Conservation (phyloP, 1,140 invertebrate genomes). For the Diorhabda sublineata region DNA sequence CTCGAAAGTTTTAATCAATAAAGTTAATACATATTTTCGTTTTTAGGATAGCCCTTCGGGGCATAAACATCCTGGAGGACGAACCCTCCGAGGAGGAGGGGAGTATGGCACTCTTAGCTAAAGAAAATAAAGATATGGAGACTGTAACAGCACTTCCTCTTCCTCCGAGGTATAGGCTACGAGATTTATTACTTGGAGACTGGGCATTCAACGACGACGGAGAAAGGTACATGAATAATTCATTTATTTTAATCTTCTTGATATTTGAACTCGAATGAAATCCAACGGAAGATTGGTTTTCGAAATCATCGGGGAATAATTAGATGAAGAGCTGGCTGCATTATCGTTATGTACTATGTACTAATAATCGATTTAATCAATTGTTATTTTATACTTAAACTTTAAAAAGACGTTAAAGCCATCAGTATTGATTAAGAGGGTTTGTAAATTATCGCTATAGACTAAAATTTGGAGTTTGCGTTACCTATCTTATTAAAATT, state of each 20-base stretch:
- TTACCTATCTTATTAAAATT: no score
- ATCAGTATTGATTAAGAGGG: no score
- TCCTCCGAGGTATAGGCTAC: constrained; percentile 63
- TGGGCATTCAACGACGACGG: constrained; percentile 74
- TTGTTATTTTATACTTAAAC: no score
- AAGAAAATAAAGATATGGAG: constrained; percentile 37
- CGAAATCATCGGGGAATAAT: no score
- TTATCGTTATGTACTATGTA: no score
- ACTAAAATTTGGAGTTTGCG: no score
- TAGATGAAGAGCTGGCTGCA: no score
- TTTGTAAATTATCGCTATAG: no score
- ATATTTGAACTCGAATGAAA: background rate
- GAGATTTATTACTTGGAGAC: constrained; percentile 74
- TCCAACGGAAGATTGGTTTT: no score
- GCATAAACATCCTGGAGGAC: constrained; percentile 24
- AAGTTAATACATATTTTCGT: background rate
- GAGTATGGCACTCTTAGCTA: constrained; percentile 34
- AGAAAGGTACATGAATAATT: constrained; percentile 57
- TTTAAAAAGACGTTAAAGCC: no score
- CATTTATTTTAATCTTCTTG: background rate
- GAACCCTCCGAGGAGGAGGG: constrained; percentile 17
- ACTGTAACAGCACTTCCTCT: constrained; percentile 33
- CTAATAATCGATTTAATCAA: no score
- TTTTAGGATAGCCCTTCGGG: constrained; percentile 12
- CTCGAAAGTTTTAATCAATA: no score